Evolutionary conservation across 1,140 invertebrate species (phyloP), one percentile per base, ranked within the genome.

Genomic region (Aphaenogaster floridana): DNA sequence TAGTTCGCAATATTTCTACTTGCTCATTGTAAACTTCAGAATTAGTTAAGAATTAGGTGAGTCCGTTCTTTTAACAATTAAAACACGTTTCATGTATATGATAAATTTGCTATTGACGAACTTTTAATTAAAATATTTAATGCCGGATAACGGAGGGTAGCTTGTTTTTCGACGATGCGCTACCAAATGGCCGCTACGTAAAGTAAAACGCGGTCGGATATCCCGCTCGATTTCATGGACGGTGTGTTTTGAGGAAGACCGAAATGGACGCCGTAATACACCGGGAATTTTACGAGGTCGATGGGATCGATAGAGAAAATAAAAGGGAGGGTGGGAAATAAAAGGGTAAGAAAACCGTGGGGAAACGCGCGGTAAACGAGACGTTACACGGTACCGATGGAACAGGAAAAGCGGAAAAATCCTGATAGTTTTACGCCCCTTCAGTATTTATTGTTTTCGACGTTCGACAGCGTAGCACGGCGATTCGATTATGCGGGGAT

Each of bases 271-370:
- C 13, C 52, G 54, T 83, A 74, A 74, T 83, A 83, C 21, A 74
- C 39, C 39, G 39, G 54, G 54, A 83, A 76, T 84, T 84, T 84
- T 84, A 84, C 54, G 80, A 84, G 68, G 52, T 59, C 42, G 69
- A 11, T 11, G 54, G 28, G 42, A 84, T 84, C 80, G 69, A 84
- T 84, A 76, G n/a, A 61, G 69, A 84, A 76, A 84, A 84, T 84
- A 84, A 84, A 84, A 61, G 54, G 28, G 17, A 39, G 42, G 69
- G 7, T 48, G 69, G 45, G 17, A 63, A 74, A 83, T 83, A 74
- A 83, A 83, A 83, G 80, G 68, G 54, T 76, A 84, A 84, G 80
- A 74, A 84, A 76, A 61, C 54, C 61, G 61, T 63, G 61, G 61
- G 21, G 61, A 80, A 54, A 45, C 42, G 80, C 28, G 17, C 68